phyloP scores from a whole-genome alignment of 1,140 invertebrate genomes.

The Saccostrea cuccullata region DNA sequence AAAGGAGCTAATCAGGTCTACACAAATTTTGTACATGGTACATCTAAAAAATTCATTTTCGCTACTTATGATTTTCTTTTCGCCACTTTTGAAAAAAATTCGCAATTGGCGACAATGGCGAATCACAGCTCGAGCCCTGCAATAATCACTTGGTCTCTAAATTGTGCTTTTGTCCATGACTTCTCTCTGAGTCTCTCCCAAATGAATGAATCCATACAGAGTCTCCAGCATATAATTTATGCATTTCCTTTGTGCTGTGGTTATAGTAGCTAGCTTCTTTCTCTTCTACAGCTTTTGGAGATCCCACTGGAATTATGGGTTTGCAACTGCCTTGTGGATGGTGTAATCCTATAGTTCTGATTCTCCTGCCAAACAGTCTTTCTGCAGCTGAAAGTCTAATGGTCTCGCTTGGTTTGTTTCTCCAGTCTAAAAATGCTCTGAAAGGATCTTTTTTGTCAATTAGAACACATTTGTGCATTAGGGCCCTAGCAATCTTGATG shows the following conservation, averaged over 20 bases:
- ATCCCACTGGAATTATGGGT: background rate
- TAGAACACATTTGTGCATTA: too few species aligned
- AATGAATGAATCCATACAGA: conserved; percentile 40
- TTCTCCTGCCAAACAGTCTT: background rate
- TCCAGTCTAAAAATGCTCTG: too few species aligned
- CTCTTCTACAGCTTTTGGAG: background rate
- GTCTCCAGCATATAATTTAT: conserved; percentile 33
- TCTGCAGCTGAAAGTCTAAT: conserved; percentile 21
- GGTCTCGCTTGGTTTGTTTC: too few species aligned
- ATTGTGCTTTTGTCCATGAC: conserved; percentile 27
- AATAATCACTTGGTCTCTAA: background rate
- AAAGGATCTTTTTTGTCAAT: too few species aligned
- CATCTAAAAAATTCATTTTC: too few species aligned
- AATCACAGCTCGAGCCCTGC: too few species aligned
- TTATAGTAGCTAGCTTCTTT: conserved; percentile 26
- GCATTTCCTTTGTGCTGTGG: conserved; percentile 1
- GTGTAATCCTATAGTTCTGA: background rate
- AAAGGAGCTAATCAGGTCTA: too few species aligned
- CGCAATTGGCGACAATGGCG: too few species aligned
- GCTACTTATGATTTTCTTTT: too few species aligned
- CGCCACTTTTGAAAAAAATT: too few species aligned
- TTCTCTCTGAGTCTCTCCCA: background rate
- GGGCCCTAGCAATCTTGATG: too few species aligned
- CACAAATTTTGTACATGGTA: too few species aligned
- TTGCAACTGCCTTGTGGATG: background rate